These are phyloP conservation scores for Machaerirhynchus nigripectus DNA, from an alignment of 2,113 vertebrate genomes.

Conservation along the genomic window DNA sequence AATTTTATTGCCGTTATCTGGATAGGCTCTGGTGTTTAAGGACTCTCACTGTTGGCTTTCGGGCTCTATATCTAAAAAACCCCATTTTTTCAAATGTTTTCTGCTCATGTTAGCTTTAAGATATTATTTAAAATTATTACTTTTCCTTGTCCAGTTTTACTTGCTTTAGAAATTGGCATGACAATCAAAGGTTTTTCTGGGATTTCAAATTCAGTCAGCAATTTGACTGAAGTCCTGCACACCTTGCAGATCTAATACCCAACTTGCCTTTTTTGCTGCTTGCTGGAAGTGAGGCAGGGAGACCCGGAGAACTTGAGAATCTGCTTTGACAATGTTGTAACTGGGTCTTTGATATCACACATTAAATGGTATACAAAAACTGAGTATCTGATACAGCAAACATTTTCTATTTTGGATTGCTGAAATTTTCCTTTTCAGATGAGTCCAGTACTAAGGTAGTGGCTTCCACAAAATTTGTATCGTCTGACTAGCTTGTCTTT, in stretches of 20 bases:
- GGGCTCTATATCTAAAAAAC: background rate
- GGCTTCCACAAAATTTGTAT: background rate
- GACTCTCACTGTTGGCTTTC: background rate
- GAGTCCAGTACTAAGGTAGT: background rate
- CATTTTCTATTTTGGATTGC: background rate
- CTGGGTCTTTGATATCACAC: background rate
- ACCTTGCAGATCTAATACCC: background rate
- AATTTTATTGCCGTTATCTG: background rate
- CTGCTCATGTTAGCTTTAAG: background rate
- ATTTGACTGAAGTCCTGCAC: background rate
- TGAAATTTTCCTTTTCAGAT: background rate
- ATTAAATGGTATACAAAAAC: background rate
- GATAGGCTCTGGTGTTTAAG: background rate
- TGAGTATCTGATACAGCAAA: background rate
- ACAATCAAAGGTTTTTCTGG: background rate
- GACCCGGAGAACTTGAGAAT: background rate
- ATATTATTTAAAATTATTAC: background rate
- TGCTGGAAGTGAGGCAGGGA: background rate
- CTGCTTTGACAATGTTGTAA: background rate
- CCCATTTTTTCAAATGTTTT: rapidly evolving
- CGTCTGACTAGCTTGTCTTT: background rate
- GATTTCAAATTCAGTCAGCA: background rate
- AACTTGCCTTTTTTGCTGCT: background rate
- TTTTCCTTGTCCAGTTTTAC: background rate
- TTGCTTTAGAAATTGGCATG: background rate